Conservation (phyloP, 1,140 invertebrate species). For the Metopolophium dirhodum region DNA sequence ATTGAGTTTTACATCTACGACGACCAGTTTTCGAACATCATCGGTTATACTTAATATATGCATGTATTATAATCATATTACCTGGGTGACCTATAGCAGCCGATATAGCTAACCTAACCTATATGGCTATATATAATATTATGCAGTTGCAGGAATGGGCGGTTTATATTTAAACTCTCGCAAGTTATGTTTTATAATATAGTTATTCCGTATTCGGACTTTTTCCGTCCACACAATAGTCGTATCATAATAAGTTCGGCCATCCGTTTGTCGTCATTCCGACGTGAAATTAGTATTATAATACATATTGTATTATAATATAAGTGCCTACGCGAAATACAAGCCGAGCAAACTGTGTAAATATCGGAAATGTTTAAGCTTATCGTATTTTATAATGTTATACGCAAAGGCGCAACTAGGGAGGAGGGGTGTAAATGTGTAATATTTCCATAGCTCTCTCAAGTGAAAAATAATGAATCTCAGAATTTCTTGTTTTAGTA, state of each 20-base stretch:
- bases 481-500: no score
- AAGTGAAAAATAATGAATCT: no score
- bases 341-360: no score
- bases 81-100: not conserved
- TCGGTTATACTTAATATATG: not conserved
- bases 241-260: not conserved
- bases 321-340: no score
- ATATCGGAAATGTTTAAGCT: no score
- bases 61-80: not conserved
- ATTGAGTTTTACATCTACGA: not conserved
- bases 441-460: no score
- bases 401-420: no score
- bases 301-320: not conserved
- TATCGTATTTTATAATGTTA: no score
- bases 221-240: not conserved
- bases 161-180: no score
- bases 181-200: not conserved
- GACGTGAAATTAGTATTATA: not conserved
- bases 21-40: slow-evolving; percentile 11
- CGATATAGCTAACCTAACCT: not conserved
- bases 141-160: no score
- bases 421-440: no score
- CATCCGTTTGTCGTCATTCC: not conserved
- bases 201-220: not conserved
- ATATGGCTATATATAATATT: not conserved